Evolutionary conservation across 2,797 vertebrate species (phyloP).

Genomic region (Nannoperca obscura): DNA sequence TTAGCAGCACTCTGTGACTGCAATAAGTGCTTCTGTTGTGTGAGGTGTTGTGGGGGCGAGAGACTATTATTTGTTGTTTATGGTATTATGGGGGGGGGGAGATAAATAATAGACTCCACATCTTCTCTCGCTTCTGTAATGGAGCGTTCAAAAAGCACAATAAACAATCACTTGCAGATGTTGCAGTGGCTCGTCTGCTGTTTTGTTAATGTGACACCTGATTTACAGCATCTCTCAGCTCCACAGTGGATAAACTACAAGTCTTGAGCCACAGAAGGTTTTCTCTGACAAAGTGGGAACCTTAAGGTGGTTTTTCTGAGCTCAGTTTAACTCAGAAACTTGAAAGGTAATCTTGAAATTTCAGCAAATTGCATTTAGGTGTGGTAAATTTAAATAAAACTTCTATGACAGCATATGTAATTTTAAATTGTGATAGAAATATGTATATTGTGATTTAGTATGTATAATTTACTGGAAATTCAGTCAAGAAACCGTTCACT

Average conservation of each 20-base stretch:
- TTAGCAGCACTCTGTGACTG: constrained; percentile 57
- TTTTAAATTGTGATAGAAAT: not conserved
- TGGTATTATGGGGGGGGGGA: constrained; percentile 31
- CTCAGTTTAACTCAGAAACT: not conserved
- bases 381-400: not conserved
- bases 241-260: not conserved
- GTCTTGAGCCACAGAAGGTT: not conserved
- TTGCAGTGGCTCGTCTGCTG: constrained; percentile 23
- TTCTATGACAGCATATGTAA: not conserved
- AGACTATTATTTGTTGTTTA: constrained; percentile 61
- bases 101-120: constrained; percentile 57
- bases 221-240: constrained; percentile 25
- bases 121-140: constrained; percentile 42
- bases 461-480: not conserved
- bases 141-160: constrained; percentile 46
- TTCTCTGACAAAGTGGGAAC: not conserved
- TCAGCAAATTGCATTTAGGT: not conserved
- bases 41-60: constrained; percentile 31
- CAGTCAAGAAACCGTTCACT: not conserved
- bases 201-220: constrained; percentile 43
- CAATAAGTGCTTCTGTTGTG: constrained; percentile 42
- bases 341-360: not conserved
- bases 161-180: constrained; percentile 48
- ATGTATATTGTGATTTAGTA: not conserved
- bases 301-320: not conserved